Evolutionary conservation across 1,140 invertebrate species (phyloP), one percentile per base, ranked within the genome.

Genomic region (Ips nitidus): DNA sequence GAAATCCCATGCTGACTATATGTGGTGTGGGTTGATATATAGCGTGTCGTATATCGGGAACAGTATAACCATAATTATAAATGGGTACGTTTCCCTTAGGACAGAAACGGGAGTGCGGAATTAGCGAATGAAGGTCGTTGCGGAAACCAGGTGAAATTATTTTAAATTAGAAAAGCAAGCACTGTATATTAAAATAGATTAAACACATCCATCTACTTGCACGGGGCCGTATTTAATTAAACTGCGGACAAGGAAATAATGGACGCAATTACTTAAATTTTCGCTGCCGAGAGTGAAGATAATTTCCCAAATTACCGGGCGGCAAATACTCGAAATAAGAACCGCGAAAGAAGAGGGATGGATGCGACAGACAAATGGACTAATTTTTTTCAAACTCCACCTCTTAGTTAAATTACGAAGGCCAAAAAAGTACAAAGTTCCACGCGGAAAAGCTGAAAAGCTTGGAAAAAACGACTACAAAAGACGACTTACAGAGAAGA

Each of bases 61-160:
- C 61, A 47, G 61, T 52, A 59, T 60, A 59, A 67, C 56, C 55
- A 52, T 67, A 67, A 67, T 67, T 67, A 67, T 67, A 67, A 67
- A 67, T 67, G 58, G 56, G 40, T 47, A 67, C 56, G 55, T 67
- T 67, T 67, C 66, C 66, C 55, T 53, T 36, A 67, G 66, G 66
- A 67, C 38, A 41, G 57, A 67, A 65, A 6, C 53, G 63, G 63
- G 53, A 56, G 52, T 56, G 66, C 50, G 45, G 39, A 59, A 67
- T 67, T 59, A 47, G 45, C 22, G 66, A 52, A 52, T 22, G 66
- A 67, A 67, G 56, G 66, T 58, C 45, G 37, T 58, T 55, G 56
- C 52, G 40, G 63, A 57, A 57, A 56, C 40, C 63, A 65, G 63
- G 63, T 65, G 63, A 56, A 65, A 65, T 65, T 65, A 65, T 65